Evolutionary conservation across 2,113 vertebrate genomes (phyloP).

Genomic region (Istiophorus platypterus): DNA sequence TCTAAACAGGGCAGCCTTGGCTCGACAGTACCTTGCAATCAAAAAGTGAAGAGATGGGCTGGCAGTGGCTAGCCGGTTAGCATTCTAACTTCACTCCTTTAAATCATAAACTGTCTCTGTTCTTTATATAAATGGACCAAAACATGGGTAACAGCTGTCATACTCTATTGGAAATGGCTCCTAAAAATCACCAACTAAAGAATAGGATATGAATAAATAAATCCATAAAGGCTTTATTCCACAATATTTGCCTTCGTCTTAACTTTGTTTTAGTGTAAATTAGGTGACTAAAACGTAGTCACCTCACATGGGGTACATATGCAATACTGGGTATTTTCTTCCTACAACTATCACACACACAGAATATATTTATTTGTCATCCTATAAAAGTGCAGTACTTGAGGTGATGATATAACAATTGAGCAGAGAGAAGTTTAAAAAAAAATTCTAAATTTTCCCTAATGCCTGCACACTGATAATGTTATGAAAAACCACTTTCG

Average conservation of each 20-base stretch:
- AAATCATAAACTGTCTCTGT: not conserved
- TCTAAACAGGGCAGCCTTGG: no score
- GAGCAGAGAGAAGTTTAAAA: conserved; percentile 22
- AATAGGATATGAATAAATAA: not conserved
- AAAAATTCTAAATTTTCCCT: conserved; percentile 20
- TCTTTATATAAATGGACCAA: not conserved
- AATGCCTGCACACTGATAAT: conserved; percentile 10
- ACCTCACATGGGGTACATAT: no score
- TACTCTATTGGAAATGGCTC: not conserved
- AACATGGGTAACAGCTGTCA: not conserved
- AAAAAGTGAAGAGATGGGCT: no score
- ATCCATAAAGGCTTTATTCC: not conserved
- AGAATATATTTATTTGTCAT: no score
- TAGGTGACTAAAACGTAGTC: no score
- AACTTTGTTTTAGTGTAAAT: no score
- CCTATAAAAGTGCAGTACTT: not conserved
- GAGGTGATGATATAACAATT: conserved; percentile 60
- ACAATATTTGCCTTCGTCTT: no score
- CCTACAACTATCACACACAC: no score
- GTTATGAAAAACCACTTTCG: conserved; percentile 10
- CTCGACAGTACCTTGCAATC: no score
- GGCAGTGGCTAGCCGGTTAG: no score
- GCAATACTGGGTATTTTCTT: no score
- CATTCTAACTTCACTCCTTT: not conserved
- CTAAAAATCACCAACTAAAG: not conserved